Conservation (phyloP, 2,113 vertebrate genomes). For the Corydoras maculifer region DNA sequence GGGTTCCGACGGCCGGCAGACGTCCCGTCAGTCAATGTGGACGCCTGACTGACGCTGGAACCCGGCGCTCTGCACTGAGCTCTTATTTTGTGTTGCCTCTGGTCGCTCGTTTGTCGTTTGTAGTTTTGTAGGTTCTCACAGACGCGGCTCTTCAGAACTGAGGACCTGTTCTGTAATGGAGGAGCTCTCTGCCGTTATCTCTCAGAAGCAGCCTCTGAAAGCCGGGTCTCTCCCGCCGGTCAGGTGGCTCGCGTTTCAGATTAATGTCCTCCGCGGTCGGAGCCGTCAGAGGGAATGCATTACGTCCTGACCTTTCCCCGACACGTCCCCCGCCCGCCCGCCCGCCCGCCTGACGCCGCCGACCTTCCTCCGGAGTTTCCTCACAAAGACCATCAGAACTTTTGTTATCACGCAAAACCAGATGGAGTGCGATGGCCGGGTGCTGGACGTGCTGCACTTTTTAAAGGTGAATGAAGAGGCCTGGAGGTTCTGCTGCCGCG, state of each 20-base stretch:
- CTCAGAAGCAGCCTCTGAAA: constrained; percentile 33
- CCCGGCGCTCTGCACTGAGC: no score
- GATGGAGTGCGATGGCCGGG: no score
- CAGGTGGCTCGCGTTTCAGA: constrained; percentile 34
- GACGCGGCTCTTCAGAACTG: constrained; percentile 5
- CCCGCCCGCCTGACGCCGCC: background rate
- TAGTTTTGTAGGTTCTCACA: no score
- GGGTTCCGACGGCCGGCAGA: background rate
- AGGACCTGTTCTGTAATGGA: no score
- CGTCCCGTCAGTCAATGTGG: background rate
- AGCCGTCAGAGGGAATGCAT: constrained; percentile 16
- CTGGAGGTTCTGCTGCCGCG: no score
- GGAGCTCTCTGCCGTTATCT: constrained; percentile 37
- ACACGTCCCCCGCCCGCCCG: background rate
- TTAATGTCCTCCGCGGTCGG: constrained; percentile 29
- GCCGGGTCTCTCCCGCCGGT: constrained; percentile 22
- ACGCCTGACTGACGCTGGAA: no score
- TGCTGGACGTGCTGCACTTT: no score
- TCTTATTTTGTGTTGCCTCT: no score
- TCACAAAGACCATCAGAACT: background rate
- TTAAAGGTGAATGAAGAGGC: no score
- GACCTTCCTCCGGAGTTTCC: constrained; percentile 10
- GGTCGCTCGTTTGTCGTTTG: no score
- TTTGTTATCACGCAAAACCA: no score
- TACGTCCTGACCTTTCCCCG: background rate